Base-by-base conservation (phyloP, 2,797 vertebrate species). In the Acanthurus leucopareius region DNA sequence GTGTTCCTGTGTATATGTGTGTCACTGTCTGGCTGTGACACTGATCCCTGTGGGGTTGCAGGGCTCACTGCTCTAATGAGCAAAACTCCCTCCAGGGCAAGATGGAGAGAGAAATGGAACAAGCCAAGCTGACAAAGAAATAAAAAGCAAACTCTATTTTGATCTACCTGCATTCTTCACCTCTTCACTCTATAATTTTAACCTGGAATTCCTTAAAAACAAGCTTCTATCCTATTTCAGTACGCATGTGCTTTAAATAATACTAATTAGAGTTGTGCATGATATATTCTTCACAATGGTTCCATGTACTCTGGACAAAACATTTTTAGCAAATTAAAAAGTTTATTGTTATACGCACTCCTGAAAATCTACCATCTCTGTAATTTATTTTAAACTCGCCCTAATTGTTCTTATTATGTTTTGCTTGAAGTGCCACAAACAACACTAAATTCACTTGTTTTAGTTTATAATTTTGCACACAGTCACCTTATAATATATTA, bases 51-150 rank as follows among this genome's bases (percentile, higher is more conserved):
- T 85, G 82, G 88, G 90, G 80, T 81, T 89, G 83, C 84, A 88
- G 89, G 88, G 84, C 86, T 92, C 86, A 80, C 83, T 82, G 89
- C 92, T 91, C 90, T 93, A 94, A 94, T 91, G 89, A 94, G 93
- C 87, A 91, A 42, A 93, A 87, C 80, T 89, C 83, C 78, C 91
- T 90, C 77, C 69, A 87, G 83, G 89, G 83, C 81, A 81, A 79
- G 79, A 71, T 44, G 59, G 68, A 70, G 58, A 69, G 80, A 69
- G 77, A 86, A 80, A 82, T 54, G 77, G 76, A 90, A 70, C 72
- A 54, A 83, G 63, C 72, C 64, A 58, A 75, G 64, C 83, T 78
- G 70, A 85, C 69, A 89, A 85, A 89, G 76, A 87, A 90, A 91
- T 83, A 73, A 87, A 83, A 84, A 73, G 67, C 38, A 65, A 80